Percentiles rank a stretch among this genome's conserved stretches.
These are phyloP conservation scores for Listrodromus nycthemerus DNA, from an alignment of 2,888 invertebrate species.

Conservation along the genomic window DNA sequence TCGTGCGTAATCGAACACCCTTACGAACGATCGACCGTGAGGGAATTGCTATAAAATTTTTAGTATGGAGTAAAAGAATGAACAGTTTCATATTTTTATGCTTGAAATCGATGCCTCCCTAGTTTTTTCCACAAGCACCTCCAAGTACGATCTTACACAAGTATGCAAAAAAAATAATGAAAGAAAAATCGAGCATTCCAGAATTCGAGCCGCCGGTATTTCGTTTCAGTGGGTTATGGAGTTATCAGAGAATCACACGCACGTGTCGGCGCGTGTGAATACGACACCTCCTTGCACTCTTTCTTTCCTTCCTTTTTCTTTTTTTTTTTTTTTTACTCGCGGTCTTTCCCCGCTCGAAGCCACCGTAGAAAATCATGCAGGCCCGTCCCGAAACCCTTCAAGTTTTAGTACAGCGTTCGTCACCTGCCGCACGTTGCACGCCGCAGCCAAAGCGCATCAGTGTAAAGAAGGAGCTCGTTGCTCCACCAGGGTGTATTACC, in stretches of 20 bases:
- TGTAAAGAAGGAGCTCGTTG: slow-evolving; percentile 17
- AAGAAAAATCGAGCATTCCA: slow-evolving; percentile 34
- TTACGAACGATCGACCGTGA: too few relatives aligned
- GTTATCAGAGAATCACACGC: slow-evolving; percentile 64
- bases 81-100: too few relatives aligned
- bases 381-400: slow-evolving; percentile 68
- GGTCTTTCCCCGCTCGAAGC: slow-evolving; percentile 38
- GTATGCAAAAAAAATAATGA: too few relatives aligned
- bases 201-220: slow-evolving; percentile 58
- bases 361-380: slow-evolving; percentile 41
- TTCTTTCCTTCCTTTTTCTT: not conserved
- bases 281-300: slow-evolving; percentile 49
- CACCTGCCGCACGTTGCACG: slow-evolving; percentile 59
- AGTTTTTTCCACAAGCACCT: too few relatives aligned
- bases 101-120: too few relatives aligned
- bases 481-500: slow-evolving; percentile 55
- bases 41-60: too few relatives aligned
- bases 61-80: too few relatives aligned
- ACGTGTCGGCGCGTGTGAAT: slow-evolving; percentile 62
- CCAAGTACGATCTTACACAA: too few relatives aligned
- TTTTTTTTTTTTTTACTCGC: slow-evolving; percentile 5
- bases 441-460: slow-evolving; percentile 37
- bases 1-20: too few relatives aligned
- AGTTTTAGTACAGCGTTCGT: slow-evolving; percentile 57
- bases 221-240: slow-evolving; percentile 59